A percentile compares a stretch with the other conserved stretches of the same genome.
Conservation (phyloP, 1,140 invertebrate species). For the Sarcophaga peregrina region DNA sequence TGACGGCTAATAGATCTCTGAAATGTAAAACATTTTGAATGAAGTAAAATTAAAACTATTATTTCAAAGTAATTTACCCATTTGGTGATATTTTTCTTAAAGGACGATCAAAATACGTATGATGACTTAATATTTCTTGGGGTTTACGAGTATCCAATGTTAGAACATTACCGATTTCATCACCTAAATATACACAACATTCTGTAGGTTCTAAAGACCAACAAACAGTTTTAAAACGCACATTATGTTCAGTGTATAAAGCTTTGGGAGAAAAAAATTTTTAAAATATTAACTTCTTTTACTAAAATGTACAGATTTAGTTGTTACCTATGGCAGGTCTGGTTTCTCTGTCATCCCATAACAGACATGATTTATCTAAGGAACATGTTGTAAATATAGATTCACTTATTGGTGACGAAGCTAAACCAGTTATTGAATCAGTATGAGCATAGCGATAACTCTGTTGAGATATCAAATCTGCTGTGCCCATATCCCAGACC, state of each 20-base stretch:
- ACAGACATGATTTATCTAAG: conserved; percentile 42
- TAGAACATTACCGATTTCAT: conserved; percentile 43
- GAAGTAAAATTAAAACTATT: neutral
- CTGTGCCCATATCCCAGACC: conserved; percentile 47
- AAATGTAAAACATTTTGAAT: neutral
- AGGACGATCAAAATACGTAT: conserved; percentile 41
- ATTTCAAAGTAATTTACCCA: conserved; percentile 25
- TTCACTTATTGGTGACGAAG: conserved; percentile 1
- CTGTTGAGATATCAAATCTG: conserved; percentile 44
- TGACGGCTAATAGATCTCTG: conserved; percentile 39
- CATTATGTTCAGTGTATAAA: conserved; percentile 39
- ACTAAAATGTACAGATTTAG: neutral
- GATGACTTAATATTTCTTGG: conserved; percentile 34
- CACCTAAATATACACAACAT: conserved; percentile 39
- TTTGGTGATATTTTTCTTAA: conserved; percentile 46
- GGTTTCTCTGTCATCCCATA: conserved; percentile 46
- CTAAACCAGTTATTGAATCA: conserved; percentile 43
- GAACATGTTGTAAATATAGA: conserved; percentile 46
- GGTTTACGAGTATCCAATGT: conserved; percentile 44
- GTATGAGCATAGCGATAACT: conserved; percentile 47
- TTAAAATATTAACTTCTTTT: neutral
- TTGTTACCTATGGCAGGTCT: conserved; percentile 45
- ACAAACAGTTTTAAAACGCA: conserved; percentile 40
- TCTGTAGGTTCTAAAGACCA: conserved; percentile 39
- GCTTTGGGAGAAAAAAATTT: conserved; percentile 25